phyloP scores from a whole-genome alignment of 2,797 vertebrate genomes.

The Urocyon cinereoargenteus region DNA sequence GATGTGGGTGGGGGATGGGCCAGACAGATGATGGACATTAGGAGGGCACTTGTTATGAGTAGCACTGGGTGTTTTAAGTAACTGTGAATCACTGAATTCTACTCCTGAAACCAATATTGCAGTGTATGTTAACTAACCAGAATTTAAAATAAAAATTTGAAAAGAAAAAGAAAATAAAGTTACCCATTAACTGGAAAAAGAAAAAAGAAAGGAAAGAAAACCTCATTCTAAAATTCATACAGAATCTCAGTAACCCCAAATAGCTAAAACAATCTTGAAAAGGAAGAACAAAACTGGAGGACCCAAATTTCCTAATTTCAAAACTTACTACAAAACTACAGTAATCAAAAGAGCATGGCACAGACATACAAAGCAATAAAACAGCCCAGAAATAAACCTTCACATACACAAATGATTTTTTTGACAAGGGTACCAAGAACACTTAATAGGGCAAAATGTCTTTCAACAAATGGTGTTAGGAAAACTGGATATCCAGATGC shows the following conservation, averaged over 20 bases:
- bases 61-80: too few species aligned
- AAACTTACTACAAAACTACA: constrained; percentile 1
- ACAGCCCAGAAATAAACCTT: background rate
- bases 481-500: background rate
- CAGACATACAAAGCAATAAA: background rate
- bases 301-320: background rate
- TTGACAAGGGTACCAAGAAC: background rate
- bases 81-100: too few species aligned
- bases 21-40: too few species aligned
- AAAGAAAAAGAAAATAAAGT: too few species aligned
- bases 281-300: background rate
- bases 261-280: background rate
- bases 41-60: too few species aligned
- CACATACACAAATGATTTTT: background rate
- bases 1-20: too few species aligned
- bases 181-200: too few species aligned
- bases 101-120: too few species aligned
- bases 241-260: background rate
- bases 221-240: background rate
- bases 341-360: background rate
- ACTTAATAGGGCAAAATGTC: background rate
- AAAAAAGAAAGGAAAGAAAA: too few species aligned
- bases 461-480: background rate
- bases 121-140: too few species aligned
- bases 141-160: too few species aligned